Conservation (phyloP, 2,113 vertebrate genomes). For the Tetrao urogallus region DNA sequence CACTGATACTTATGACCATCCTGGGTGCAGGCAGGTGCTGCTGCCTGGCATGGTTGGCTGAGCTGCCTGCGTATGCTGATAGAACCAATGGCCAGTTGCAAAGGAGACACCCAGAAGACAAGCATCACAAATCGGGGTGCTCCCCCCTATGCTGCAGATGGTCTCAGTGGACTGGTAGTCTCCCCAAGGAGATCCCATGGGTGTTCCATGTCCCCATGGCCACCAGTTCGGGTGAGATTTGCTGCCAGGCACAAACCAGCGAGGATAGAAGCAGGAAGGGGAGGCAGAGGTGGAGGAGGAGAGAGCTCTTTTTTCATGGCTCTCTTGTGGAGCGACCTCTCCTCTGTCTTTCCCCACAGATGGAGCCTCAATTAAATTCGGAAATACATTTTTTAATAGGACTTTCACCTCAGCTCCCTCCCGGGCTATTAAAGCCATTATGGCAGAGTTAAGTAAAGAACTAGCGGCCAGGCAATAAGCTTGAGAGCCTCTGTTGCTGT, state of each 20-base stretch:
- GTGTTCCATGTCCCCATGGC: neutral
- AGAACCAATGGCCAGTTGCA: neutral
- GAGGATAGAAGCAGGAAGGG: too few relatives aligned
- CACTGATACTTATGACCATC: neutral
- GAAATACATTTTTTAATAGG: constrained; percentile 78
- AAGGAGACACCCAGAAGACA: neutral
- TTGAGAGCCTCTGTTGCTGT: constrained; percentile 70
- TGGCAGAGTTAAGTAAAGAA: constrained; percentile 78
- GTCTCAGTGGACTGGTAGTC: fast-evolving
- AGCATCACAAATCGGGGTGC: fast-evolving
- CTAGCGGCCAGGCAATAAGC: constrained; percentile 56
- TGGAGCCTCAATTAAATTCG: constrained; percentile 75
- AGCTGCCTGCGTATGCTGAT: fast-evolving
- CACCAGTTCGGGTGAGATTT: neutral
- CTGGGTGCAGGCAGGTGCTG: fast-evolving
- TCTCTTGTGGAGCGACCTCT: constrained; percentile 62
- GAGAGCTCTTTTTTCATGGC: neutral
- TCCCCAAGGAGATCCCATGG: too few relatives aligned
- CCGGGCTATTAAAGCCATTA: constrained; percentile 78
- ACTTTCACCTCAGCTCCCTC: constrained; percentile 76
- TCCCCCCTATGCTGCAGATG: too few relatives aligned
- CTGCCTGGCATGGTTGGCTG: neutral
- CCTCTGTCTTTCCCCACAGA: constrained; percentile 57
- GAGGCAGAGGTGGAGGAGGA: neutral
- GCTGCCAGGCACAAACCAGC: neutral